Evolutionary conservation across 2,888 invertebrate species (phyloP).

Genomic region (Drosophila quinaria): DNA sequence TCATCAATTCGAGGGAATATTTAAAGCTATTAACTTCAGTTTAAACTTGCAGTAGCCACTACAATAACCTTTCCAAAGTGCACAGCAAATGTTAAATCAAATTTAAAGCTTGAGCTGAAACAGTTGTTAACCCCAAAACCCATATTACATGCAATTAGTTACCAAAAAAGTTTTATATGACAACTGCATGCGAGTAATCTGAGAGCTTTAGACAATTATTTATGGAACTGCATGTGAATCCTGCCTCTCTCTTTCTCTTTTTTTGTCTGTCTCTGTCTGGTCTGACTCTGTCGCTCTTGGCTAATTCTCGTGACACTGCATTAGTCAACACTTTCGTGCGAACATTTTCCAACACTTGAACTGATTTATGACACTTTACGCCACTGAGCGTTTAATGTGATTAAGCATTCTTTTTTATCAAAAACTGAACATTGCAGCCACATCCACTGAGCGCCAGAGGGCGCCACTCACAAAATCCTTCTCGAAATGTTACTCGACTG

Average conservation of each 20-base stretch:
- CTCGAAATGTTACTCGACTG: constrained; percentile 8
- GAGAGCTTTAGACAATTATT: constrained; percentile 68
- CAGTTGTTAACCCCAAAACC: constrained; percentile 49
- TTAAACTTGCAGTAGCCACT: neutral
- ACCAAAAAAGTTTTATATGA: constrained; percentile 50
- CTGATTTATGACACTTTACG: constrained; percentile 68
- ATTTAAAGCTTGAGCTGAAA: constrained; percentile 29
- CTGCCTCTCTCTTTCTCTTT: neutral
- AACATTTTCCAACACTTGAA: constrained; percentile 54
- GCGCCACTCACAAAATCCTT: constrained; percentile 6
- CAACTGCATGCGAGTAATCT: constrained; percentile 63
- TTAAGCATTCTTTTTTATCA: constrained; percentile 47
- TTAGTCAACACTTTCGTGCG: constrained; percentile 58
- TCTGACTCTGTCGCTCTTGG: constrained; percentile 24
- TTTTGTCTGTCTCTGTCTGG: neutral
- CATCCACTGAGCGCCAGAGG: constrained; percentile 17
- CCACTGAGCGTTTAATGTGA: constrained; percentile 51
- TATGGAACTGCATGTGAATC: constrained; percentile 48
- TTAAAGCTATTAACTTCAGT: neutral
- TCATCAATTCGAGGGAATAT: neutral
- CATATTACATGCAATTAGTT: constrained; percentile 67
- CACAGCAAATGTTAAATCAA: constrained; percentile 25
- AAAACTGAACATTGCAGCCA: constrained; percentile 34
- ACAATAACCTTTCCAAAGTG: constrained; percentile 4
- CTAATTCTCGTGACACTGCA: constrained; percentile 56